Evolutionary conservation across 2,113 vertebrate genomes (phyloP), one percentile per base, ranked within the genome.

Genomic region (Nycticryphes semicollaris): DNA sequence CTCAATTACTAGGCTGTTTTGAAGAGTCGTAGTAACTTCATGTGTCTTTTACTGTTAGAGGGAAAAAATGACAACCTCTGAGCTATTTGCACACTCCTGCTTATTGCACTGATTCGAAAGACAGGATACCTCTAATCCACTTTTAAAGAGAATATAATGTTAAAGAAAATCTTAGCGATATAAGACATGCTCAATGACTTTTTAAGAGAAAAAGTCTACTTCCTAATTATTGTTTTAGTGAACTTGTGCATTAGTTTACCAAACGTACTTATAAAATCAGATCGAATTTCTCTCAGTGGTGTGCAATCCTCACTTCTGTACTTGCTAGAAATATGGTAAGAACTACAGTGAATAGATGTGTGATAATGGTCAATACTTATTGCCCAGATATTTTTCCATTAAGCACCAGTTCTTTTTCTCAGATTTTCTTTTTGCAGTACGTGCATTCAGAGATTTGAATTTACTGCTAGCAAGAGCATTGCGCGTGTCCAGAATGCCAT

Each of bases 1-100:
- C 89, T 96, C 89, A 93, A 97, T 95, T 94, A 94, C 88, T 91
- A 62, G 87, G 70, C 83, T 3, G 4, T 94, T 92, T 95, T 95
- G 92, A 96, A 93, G 84, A 97, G 35, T 31, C 33, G 3, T 86
- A 45, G 92, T 82, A 85, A 84, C 93, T 96, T 96, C 94, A 94
- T 84, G 95, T 75, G 72, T 95, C 60, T 89, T 93, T 89, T 90
- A 92, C 21, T 87, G 45, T 90, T 89, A 56, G 51, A 56, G 43
- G 48, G 41, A 37, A 84, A 87, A 89, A 94, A 87, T 76, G 4
- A 70, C 45, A 50, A 83, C 51, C 81, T 72, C 47, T 73, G 47
- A 93, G 68, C 68, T 72, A 15, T 77, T 64, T 72, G 35, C 60
- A 64, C 37, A 27, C 22, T 80, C 67, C 74, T 73, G 12, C 45